phyloP scores from a whole-genome alignment of 2,888 invertebrate species.

The Drosophila kambysellisi region DNA sequence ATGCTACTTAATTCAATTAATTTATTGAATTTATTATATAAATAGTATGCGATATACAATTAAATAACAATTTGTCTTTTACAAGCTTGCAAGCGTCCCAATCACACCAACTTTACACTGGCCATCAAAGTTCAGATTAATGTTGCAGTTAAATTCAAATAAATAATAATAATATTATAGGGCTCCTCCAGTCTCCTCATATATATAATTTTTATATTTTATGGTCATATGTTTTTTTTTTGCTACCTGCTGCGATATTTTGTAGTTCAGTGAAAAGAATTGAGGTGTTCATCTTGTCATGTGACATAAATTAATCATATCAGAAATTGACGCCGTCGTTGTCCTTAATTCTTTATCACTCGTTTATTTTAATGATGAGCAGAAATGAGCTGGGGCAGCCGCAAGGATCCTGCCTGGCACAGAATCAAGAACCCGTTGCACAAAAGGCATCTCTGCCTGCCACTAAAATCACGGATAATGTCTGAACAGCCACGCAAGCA shows the following conservation, averaged over 20 bases:
- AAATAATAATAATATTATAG: not conserved
- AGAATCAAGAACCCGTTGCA: constrained; percentile 23
- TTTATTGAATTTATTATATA: constrained; percentile 31
- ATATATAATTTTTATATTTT: not conserved
- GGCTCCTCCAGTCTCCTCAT: not conserved
- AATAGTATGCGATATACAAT: constrained; percentile 52
- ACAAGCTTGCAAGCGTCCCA: not conserved
- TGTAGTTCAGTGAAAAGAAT: constrained; percentile 48
- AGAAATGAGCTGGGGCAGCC: constrained; percentile 43
- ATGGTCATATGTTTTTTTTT: not conserved
- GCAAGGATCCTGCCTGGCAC: constrained; percentile 27
- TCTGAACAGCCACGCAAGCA: constrained; percentile 11
- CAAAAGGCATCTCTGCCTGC: constrained; percentile 29
- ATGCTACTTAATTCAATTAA: constrained; percentile 57
- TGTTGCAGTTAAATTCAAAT: no score
- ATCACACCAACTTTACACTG: constrained; percentile 6
- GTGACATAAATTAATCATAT: constrained; percentile 71
- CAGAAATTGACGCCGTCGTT: constrained; percentile 39
- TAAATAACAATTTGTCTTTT: constrained; percentile 60
- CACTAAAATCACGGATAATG: constrained; percentile 58
- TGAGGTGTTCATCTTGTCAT: constrained; percentile 46
- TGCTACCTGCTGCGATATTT: not conserved
- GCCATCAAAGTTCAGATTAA: constrained; percentile 4
- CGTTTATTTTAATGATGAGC: constrained; percentile 66
- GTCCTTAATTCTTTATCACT: constrained; percentile 57